Evolutionary conservation across 2,113 vertebrate species (phyloP).

Genomic region (Epinephelus fuscoguttatus): DNA sequence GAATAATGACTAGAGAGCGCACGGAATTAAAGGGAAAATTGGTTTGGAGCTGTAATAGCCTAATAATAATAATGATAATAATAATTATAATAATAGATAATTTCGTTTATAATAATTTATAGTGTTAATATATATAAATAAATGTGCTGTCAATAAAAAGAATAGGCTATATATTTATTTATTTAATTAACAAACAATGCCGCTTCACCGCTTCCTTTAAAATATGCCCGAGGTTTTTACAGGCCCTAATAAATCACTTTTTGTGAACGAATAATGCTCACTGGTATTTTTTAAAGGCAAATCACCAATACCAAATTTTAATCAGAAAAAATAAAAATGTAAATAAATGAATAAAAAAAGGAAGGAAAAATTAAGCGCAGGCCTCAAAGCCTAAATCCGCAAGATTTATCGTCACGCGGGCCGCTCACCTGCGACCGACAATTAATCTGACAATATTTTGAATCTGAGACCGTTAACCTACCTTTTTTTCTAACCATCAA

Average conservation of each 20-base stretch:
- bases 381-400: background rate
- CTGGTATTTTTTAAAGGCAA: background rate
- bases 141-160: background rate
- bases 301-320: background rate
- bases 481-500: background rate
- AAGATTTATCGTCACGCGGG: slow-evolving; percentile 1
- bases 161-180: too few species aligned
- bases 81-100: background rate
- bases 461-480: background rate
- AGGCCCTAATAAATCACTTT: background rate
- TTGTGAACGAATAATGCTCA: background rate
- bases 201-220: background rate
- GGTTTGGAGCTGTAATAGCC: background rate
- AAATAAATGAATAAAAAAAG: background rate
- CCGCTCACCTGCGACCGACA: background rate
- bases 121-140: background rate
- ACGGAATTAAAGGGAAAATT: background rate
- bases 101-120: background rate
- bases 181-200: background rate
- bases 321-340: background rate
- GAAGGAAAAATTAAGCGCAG: background rate
- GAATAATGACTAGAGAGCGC: background rate
- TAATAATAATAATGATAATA: background rate
- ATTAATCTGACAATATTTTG: background rate
- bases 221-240: background rate